phyloP scores from a whole-genome alignment of 92 coral and sea anemone genomes.

The Parazoanthus atlanticus region DNA sequence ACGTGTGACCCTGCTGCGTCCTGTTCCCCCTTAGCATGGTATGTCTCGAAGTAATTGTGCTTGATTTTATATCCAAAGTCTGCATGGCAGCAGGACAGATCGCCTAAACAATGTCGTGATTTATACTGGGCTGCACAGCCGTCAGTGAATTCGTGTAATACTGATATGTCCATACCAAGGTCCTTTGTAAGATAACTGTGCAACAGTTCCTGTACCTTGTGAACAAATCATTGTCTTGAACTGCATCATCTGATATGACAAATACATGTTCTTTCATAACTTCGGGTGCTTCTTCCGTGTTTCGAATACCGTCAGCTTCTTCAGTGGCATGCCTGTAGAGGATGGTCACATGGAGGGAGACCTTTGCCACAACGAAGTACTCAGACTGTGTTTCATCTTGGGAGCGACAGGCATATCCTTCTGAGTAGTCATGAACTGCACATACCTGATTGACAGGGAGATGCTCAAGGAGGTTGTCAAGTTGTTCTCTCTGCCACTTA shows the following conservation, averaged over 20 bases:
- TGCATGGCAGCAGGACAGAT: neutral
- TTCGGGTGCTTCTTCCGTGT: neutral
- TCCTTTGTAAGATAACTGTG: neutral
- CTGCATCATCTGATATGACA: too few species aligned
- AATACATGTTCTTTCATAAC: neutral
- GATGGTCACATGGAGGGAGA: neutral
- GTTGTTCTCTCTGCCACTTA: neutral
- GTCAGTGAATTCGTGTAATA: neutral
- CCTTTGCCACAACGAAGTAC: too few species aligned
- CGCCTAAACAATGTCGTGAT: neutral
- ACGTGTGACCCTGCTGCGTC: too few species aligned
- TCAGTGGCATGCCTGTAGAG: neutral
- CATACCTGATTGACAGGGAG: too few species aligned
- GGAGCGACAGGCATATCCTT: neutral
- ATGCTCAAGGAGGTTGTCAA: too few species aligned
- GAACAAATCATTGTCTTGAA: neutral
- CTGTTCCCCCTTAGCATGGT: too few species aligned
- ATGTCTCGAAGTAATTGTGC: too few species aligned
- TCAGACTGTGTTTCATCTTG: neutral
- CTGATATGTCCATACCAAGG: neutral
- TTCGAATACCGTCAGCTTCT: neutral
- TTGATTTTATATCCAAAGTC: neutral
- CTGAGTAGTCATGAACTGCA: neutral
- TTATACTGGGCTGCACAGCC: conserved; percentile 9
- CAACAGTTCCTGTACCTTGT: neutral